Evolutionary conservation across 2,797 vertebrate species (phyloP), one percentile per base, ranked within the genome.

Genomic region (Falco concolor): DNA sequence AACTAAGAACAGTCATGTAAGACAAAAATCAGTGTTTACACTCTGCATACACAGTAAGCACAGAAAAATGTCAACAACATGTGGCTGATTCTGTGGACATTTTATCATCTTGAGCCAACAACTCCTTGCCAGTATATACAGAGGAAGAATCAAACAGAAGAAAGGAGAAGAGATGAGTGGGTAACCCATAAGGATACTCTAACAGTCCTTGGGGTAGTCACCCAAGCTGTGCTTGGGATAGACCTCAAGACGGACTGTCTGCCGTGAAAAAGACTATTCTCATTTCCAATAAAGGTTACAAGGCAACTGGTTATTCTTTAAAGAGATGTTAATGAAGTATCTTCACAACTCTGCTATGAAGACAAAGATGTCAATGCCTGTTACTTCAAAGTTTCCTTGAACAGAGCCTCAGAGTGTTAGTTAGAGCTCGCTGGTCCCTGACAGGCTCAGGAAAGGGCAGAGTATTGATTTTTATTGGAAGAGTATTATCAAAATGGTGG

Each of bases 1-100:
- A 90, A 25, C 44, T 3, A 68, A 73, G 21, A 91, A 75, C 27
- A 56, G 38, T 77, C 34, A n/a, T 74, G 22, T 10, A 47, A 64
- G 81, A 82, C 54, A 87, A 87, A 92, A 93, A 64, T 40, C 56
- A 47, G 50, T 85, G 72, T 95, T 94, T 93, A 84, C 2, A 1
- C 40, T 74, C 74, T 72, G 45, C 40, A 38, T 64, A 65, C 50
- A 54, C 56, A 67, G 56, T 57, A 91, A 93, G 81, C 61, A 74
- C 15, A 83, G 61, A 89, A 93, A 87, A 96, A 92, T 54, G 61
- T 91, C 82, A 92, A 75, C 84, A 77, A 56, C 47, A 49, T 12
- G 57, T 61, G 79, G 87, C 54, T 77, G 84, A 75, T 75, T 59
- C 79, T 65, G 45, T 53, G 84, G 72, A 75, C 54, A 75, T 53